Evolutionary conservation across 2,888 invertebrate genomes (phyloP).

Genomic region (Amblyjoppa proteus): DNA sequence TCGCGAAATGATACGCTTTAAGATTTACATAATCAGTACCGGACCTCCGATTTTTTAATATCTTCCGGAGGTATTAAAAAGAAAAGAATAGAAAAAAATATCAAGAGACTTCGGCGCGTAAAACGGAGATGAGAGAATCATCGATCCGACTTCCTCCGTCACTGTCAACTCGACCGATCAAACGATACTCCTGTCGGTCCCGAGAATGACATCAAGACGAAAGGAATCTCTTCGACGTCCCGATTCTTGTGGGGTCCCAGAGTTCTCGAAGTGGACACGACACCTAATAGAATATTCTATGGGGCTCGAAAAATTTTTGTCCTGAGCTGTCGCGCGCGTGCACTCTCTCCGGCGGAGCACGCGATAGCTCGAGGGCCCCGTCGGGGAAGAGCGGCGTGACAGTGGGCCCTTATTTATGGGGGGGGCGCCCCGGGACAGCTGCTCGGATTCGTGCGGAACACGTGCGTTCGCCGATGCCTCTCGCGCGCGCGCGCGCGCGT

Average conservation of each 20-base stretch:
- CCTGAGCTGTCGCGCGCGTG: slow-evolving; percentile 21
- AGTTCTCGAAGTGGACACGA: slow-evolving; percentile 6
- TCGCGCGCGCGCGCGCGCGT: slow-evolving; percentile 9
- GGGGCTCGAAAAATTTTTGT: not conserved
- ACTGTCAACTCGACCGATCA: not conserved
- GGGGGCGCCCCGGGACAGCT: slow-evolving; percentile 33
- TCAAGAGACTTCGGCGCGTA: not conserved
- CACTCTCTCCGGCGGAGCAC: slow-evolving; percentile 3
- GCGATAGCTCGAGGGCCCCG: slow-evolving; percentile 19
- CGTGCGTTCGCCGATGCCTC: slow-evolving; percentile 35
- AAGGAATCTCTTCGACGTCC: not conserved
- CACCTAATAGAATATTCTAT: slow-evolving; percentile 36
- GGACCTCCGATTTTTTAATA: not conserved
- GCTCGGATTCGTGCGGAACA: slow-evolving; percentile 41
- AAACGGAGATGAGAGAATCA: not conserved
- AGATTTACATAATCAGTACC: not conserved
- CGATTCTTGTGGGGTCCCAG: not conserved
- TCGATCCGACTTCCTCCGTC: not conserved
- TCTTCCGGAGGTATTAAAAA: too few relatives aligned
- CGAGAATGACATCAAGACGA: slow-evolving; percentile 7
- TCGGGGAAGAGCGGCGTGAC: not conserved
- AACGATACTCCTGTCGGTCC: not conserved
- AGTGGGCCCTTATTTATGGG: slow-evolving; percentile 45
- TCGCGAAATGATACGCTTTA: not conserved
- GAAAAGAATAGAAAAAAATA: too few relatives aligned